Percentiles rank a stretch among this genome's conserved stretches.
phyloP scores from a whole-genome alignment of 2,888 invertebrate genomes.

The Spialia ferax region DNA sequence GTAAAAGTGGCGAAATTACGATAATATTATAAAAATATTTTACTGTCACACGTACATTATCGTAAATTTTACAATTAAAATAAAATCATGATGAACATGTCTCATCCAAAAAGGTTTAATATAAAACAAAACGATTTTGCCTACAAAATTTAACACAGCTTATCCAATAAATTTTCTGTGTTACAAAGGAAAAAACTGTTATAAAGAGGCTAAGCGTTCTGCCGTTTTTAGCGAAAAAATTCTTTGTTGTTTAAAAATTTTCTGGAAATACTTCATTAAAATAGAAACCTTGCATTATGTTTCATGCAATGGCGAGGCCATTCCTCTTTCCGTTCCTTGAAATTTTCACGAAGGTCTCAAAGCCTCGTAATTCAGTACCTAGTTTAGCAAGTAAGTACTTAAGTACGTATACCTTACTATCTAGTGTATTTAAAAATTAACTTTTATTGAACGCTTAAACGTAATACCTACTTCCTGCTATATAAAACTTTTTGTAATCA shows the following conservation, averaged over 20 bases:
- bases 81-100: conserved; percentile 11
- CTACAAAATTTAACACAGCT: conserved; percentile 18
- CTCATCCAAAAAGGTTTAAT: conserved; percentile 8
- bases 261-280: conserved; percentile 29
- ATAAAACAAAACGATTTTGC: conserved; percentile 21
- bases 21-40: conserved; percentile 30
- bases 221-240: conserved; percentile 14
- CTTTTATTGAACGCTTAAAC: not conserved
- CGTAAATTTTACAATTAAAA: conserved; percentile 21
- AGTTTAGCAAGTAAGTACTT: not conserved
- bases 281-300: conserved; percentile 31
- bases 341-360: conserved; percentile 18
- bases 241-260: conserved; percentile 17
- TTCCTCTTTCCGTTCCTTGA: conserved; percentile 30
- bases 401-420: too few species aligned
- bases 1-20: conserved; percentile 24
- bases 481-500: too few species aligned
- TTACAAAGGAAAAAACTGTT: conserved; percentile 15
- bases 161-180: conserved; percentile 11
- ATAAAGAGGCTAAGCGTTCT: conserved; percentile 21
- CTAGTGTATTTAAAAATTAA: not conserved
- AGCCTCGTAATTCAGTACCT: not conserved
- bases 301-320: conserved; percentile 26
- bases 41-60: conserved; percentile 28
- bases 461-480: too few species aligned